These are phyloP conservation scores for Pachydiplax longipennis DNA, from an alignment of 2,888 invertebrate genomes.

Conservation along the genomic window DNA sequence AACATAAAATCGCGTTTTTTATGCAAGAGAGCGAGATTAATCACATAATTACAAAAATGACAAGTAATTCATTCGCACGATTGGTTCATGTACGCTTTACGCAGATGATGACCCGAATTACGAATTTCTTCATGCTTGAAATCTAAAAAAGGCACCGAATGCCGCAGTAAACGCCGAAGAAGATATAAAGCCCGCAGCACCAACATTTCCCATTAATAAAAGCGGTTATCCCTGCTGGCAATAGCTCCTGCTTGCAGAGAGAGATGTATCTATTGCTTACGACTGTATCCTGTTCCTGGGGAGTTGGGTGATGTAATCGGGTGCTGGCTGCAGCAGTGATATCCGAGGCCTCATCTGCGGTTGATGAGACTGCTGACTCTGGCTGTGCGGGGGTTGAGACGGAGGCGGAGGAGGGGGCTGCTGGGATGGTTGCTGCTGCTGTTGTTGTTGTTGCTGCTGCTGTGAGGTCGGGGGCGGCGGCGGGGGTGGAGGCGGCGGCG, in stretches of 20 bases:
- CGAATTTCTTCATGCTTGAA: no score
- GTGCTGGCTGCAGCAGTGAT: slow-evolving; percentile 69
- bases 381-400: slow-evolving; percentile 10
- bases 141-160: no score
- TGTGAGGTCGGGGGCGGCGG: slow-evolving; percentile 45
- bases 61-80: no score
- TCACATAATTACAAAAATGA: no score
- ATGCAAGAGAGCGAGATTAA: no score
- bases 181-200: not conserved
- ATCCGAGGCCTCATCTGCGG: slow-evolving; percentile 65
- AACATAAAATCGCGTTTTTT: no score
- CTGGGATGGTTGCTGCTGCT: slow-evolving; percentile 28
- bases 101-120: no score
- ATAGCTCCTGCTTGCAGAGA: slow-evolving; percentile 40
- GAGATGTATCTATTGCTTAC: slow-evolving; percentile 51
- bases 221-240: not conserved
- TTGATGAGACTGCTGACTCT: slow-evolving; percentile 45
- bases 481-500: slow-evolving; percentile 45
- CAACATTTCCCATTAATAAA: not conserved
- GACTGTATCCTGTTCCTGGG: slow-evolving; percentile 55
- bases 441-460: slow-evolving; percentile 31
- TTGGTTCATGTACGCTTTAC: no score
- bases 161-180: not conserved
- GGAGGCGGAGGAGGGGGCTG: slow-evolving; percentile 29
- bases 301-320: slow-evolving; percentile 54